phyloP scores from a whole-genome alignment of 1,140 invertebrate species.

The Bombus ignitus region DNA sequence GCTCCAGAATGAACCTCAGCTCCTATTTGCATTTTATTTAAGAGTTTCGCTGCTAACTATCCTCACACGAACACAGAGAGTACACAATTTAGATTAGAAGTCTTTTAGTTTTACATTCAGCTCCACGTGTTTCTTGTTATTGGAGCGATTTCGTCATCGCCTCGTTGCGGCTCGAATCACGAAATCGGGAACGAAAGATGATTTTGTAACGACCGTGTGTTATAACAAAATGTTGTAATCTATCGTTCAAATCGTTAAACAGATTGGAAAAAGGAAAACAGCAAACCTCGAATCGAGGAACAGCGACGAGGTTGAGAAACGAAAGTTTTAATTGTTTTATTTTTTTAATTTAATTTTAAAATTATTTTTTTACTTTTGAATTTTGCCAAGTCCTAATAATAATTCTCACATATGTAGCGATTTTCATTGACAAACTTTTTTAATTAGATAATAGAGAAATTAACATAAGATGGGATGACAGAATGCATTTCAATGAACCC shows the following conservation, averaged over 20 bases:
- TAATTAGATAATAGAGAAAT: slow-evolving; percentile 39
- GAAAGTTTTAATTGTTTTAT: slow-evolving; percentile 35
- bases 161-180: slow-evolving; percentile 42
- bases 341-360: background rate
- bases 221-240: background rate
- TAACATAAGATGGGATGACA: slow-evolving; percentile 70
- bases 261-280: background rate
- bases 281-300: slow-evolving; percentile 8
- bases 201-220: background rate
- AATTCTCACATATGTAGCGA: slow-evolving; percentile 48
- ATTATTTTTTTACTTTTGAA: slow-evolving; percentile 13
- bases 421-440: slow-evolving; percentile 54
- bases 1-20: background rate
- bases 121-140: slow-evolving; percentile 29
- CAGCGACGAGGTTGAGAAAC: slow-evolving; percentile 58
- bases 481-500: slow-evolving; percentile 56
- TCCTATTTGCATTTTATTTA: slow-evolving; percentile 5
- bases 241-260: background rate
- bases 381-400: slow-evolving; percentile 50
- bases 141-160: slow-evolving; percentile 50
- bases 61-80: slow-evolving; percentile 1
- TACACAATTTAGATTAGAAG: slow-evolving; percentile 21
- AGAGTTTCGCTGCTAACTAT: slow-evolving; percentile 7
- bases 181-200: background rate
- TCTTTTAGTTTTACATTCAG: slow-evolving; percentile 19